Conservation (phyloP, 2,113 vertebrate species). For the Cebus imitator region DNA sequence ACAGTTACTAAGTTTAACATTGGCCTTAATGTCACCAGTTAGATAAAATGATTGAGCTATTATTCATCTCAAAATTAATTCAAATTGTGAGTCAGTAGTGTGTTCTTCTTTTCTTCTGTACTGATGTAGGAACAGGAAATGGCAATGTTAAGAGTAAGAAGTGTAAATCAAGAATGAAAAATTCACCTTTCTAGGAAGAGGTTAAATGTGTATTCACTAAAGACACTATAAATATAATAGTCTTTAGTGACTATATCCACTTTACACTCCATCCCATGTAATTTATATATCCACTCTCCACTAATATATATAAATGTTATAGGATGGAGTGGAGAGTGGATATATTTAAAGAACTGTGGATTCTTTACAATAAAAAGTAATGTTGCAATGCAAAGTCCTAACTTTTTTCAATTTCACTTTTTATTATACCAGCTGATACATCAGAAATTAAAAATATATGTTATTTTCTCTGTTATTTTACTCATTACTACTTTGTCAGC, state of each 20-base stretch:
- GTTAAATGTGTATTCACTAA: neutral
- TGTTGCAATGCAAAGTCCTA: neutral
- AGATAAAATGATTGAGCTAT: neutral
- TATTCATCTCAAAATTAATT: neutral
- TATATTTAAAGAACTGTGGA: neutral
- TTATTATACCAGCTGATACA: neutral
- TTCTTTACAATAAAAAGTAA: neutral
- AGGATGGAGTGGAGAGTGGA: too few relatives aligned
- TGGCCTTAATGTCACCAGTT: neutral
- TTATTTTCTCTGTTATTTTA: slow-evolving; percentile 19
- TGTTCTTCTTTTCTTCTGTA: neutral
- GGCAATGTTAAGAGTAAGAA: neutral
- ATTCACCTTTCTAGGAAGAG: neutral
- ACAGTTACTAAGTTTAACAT: neutral
- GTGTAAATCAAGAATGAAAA: neutral
- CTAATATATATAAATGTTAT: too few relatives aligned
- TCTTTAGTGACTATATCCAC: too few relatives aligned
- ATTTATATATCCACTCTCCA: too few relatives aligned
- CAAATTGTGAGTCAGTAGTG: neutral
- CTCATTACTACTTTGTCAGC: neutral
- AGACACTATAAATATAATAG: too few relatives aligned
- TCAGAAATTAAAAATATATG: neutral
- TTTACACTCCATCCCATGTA: too few relatives aligned
- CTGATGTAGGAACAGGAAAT: neutral
- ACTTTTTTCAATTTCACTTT: neutral